These are phyloP conservation scores for Dynastes maya DNA, from an alignment of 2,888 invertebrate genomes.

Conservation along the genomic window DNA sequence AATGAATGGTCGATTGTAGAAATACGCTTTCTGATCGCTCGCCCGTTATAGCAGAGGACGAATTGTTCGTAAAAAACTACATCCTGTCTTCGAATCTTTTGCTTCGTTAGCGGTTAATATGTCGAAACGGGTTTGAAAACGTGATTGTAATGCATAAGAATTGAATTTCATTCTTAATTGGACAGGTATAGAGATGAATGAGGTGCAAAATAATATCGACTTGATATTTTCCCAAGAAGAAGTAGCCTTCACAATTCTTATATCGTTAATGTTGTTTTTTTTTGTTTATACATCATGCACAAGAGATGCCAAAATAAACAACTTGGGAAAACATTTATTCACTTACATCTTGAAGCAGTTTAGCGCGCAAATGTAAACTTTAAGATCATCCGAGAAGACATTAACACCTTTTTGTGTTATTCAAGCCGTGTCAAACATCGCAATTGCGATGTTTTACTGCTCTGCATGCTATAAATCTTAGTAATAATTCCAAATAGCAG, in stretches of 20 bases:
- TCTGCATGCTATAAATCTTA: constrained; percentile 14
- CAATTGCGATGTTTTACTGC: constrained; percentile 5
- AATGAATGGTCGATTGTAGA: too few species aligned
- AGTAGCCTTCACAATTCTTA: too few species aligned
- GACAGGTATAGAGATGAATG: background rate
- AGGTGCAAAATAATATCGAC: too few species aligned
- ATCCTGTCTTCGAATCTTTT: constrained; percentile 4
- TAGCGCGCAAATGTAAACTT: background rate
- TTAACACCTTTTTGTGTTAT: constrained; percentile 9
- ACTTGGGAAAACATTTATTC: background rate
- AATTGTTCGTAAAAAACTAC: background rate
- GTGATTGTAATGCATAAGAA: constrained; percentile 9
- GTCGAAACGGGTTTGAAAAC: constrained; percentile 4
- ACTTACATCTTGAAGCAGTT: background rate
- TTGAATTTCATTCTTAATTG: constrained; percentile 12
- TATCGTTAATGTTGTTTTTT: too few species aligned
- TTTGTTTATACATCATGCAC: background rate
- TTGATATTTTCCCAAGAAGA: too few species aligned
- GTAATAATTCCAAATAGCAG: background rate
- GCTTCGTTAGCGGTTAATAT: constrained; percentile 18
- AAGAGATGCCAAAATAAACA: background rate
- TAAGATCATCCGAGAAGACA: background rate
- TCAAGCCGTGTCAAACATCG: constrained; percentile 1
- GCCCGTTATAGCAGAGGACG: too few species aligned
- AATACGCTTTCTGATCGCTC: too few species aligned